Base-by-base conservation (phyloP, 2,113 vertebrate species). In the Nicator chloris region DNA sequence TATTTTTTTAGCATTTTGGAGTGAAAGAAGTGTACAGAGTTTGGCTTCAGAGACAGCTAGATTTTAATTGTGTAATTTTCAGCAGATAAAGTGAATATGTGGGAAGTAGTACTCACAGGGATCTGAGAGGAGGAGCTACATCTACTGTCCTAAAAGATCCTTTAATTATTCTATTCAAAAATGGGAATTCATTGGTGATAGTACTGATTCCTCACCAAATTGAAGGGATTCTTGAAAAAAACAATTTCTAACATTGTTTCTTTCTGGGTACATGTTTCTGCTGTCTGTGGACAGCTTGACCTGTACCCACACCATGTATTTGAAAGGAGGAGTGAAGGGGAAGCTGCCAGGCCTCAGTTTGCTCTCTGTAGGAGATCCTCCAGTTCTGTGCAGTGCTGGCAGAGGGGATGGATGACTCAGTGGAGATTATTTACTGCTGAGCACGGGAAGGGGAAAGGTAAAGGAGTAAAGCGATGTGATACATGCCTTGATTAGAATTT, bases 341-440 rank as follows among this genome's bases (percentile, higher is more conserved):
- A 20, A 73, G 82, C 47, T 50, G 3, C 33, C 53, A 15, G 70
- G 26, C 49, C 45, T 71, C 8, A 1, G 7, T 47, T 37, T 39
- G 5, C 54, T 37, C 0, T 69, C 42, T 13, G 31, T 1, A 40
- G 37, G 73, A 13, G 68, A 10, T 10, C 42, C 35, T n/a, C 49
- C 26, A 8, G 44, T 8, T 33, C 19, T 0, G 0, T 18, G 75
- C 66, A 19, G 53, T 2, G 63, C 68, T 6, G 8, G 70, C 78
- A 60, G 50, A 90, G 60, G 82, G 66, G 69, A 66, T 95, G 66
- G 82, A 57, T 95, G 76, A 33, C 64, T 73, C 65, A 44, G 54
- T 70, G 69, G 76, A 64, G 54, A 40, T 92, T 64, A 78, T 78
- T 95, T 89, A 88, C 76, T 93, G 57, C 95, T 78, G 60, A 64